Conservation (phyloP, 37 sponge, comb jelly and placozoan species). For the Corticium candelabrum region DNA sequence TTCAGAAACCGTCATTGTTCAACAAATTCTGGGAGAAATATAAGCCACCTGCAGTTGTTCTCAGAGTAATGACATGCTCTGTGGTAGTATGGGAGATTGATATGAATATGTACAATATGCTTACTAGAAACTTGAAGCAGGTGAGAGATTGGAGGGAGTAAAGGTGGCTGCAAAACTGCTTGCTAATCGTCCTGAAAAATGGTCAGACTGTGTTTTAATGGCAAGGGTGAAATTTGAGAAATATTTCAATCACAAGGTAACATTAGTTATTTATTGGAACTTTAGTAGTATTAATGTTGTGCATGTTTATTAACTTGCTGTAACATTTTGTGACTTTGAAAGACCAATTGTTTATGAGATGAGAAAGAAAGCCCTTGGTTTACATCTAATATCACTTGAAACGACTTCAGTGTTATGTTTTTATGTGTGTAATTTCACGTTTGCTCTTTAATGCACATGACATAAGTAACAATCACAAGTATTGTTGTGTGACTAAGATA, state of each 20-base stretch:
- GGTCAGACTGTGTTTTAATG: conserved; percentile 49
- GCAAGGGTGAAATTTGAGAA: conserved; percentile 82
- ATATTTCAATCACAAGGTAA: conserved; percentile 83
- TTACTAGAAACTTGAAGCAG: conserved; percentile 7
- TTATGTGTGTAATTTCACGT: too few species aligned
- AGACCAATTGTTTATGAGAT: too few species aligned
- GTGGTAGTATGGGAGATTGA: not conserved
- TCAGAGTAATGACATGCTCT: conserved; percentile 27
- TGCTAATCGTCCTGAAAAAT: conserved; percentile 18
- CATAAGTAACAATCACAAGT: too few species aligned
- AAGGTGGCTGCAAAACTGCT: conserved; percentile 60
- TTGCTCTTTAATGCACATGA: too few species aligned
- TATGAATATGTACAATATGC: not conserved
- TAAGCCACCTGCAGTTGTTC: conserved; percentile 21
- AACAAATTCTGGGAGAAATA: conserved; percentile 68
- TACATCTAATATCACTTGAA: too few species aligned
- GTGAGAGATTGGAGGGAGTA: conserved; percentile 35
- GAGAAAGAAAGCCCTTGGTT: too few species aligned
- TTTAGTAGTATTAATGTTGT: too few species aligned
- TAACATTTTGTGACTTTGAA: too few species aligned
- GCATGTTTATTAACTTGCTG: too few species aligned
- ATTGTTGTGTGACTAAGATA: too few species aligned
- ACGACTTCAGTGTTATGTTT: too few species aligned
- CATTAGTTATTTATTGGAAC: too few species aligned
- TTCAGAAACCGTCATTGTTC: conserved; percentile 71